Evolutionary conservation across 2,888 invertebrate genomes (phyloP).

Genomic region (Nemoura dubitans): DNA sequence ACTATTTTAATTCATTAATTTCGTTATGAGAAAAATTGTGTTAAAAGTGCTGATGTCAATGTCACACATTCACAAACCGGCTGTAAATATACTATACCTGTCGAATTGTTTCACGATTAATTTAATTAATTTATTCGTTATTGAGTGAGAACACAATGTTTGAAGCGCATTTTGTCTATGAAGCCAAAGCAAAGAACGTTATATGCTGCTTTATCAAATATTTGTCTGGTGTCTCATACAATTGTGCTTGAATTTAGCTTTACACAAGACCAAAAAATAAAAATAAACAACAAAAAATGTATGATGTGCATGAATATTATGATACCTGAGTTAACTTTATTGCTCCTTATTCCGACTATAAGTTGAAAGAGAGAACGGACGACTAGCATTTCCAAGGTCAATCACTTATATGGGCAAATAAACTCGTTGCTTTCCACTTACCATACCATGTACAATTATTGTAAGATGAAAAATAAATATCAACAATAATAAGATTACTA

Average conservation of each 20-base stretch:
- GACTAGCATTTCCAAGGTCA: too few species aligned
- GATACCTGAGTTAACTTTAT: too few species aligned
- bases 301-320: too few species aligned
- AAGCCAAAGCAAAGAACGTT: background rate
- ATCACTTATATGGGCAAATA: too few species aligned
- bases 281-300: background rate
- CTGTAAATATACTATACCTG: background rate
- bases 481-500: too few species aligned
- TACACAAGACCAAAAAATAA: slow-evolving; percentile 46
- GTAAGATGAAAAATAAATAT: too few species aligned
- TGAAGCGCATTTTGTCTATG: slow-evolving; percentile 14
- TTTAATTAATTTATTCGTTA: slow-evolving; percentile 37
- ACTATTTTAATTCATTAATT: background rate
- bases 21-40: background rate
- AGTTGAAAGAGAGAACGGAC: too few species aligned
- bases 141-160: background rate
- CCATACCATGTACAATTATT: too few species aligned
- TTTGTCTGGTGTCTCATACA: slow-evolving; percentile 21
- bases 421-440: too few species aligned
- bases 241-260: slow-evolving; percentile 45
- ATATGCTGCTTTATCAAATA: slow-evolving; percentile 29
- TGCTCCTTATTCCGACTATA: too few species aligned
- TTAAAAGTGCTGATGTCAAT: background rate
- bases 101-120: background rate
- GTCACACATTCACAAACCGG: background rate